Percentiles rank a stretch among this genome's conserved stretches.
Conservation (phyloP, 2,888 invertebrate species). For the Oithona nana region DNA sequence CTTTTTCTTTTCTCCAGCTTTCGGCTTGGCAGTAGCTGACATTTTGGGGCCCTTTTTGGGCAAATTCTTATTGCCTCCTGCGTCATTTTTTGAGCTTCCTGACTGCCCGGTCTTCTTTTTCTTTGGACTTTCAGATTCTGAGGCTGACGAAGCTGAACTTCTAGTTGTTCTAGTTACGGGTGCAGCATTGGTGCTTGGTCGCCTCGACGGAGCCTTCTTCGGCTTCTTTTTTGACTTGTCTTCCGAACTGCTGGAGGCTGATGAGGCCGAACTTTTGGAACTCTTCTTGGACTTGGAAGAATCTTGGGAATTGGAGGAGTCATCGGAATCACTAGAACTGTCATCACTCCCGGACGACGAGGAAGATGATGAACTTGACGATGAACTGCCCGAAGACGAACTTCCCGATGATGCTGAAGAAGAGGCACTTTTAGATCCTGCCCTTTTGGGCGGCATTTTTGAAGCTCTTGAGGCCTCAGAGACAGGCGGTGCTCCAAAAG, state of each 20-base stretch:
- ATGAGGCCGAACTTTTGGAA: neutral
- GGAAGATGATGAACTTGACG: neutral
- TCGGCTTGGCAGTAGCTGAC: conserved; percentile 16
- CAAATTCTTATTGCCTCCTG: neutral
- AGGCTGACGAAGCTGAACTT: neutral
- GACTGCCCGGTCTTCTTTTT: too few species aligned
- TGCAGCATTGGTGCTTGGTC: conserved; percentile 34
- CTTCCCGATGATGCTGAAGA: neutral
- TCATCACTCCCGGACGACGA: neutral
- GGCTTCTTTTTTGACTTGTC: neutral
- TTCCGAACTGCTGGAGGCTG: neutral
- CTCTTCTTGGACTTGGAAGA: too few species aligned
- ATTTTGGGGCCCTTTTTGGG: conserved; percentile 14
- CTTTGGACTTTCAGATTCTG: neutral
- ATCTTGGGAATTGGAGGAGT: too few species aligned
- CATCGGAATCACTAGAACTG: neutral
- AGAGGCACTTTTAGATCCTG: neutral
- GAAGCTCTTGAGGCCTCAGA: too few species aligned
- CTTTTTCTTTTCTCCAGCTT: neutral
- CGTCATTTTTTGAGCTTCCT: conserved; percentile 22
- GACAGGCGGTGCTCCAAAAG: too few species aligned
- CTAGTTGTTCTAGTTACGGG: neutral
- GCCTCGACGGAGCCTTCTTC: conserved; percentile 1
- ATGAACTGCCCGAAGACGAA: neutral
- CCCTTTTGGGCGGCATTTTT: neutral